Base-by-base conservation (phyloP, 2,113 vertebrate genomes). In the Conger conger region DNA sequence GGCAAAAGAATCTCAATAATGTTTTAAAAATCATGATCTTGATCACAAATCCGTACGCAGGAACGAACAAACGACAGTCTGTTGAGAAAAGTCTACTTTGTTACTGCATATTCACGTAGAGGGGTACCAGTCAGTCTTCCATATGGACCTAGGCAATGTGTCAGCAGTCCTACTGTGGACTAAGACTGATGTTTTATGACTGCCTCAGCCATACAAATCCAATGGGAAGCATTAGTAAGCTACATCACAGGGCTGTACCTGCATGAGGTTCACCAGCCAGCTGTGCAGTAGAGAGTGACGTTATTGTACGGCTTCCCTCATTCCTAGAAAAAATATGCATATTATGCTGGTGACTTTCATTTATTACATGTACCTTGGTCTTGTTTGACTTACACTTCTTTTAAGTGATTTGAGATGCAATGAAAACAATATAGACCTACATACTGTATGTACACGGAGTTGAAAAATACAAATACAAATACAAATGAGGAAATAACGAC, bases 221-320 rank as follows among this genome's bases (percentile, higher is more conserved):
- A 33, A 33, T 73, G 68, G 27, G 27, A 9, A 73, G 27, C 27
- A 30, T 27, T 33, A 73, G 9, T 63, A 23, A 1, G 17, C 4
- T 63, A 27, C 18, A 63, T 63, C 57, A 63, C 57, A 27, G 57
- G 3, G 27, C 57, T 4, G 20, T 63, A 63, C 57, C 57, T 23
- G 57, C 57, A 63, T 63, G 18, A 18, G 11, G n/a, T 73, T n/a
- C 68, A 30, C 27, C n/a, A 73, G 68, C 27, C 68, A 73, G 68
- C 68, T 73, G 8, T 7, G 57, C 18, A 63, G 57, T 20, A 27
- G 57, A 63, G 68, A 33, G 57, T 63, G 77, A 63, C 80, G 80
- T 82, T 68, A 73, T 85, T 81, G 60, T 76, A 82, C 1, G 68
- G 6, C 40, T 85, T 37, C 60, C 57, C 27, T 68, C 40, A 77